Percentiles rank a stretch among this genome's conserved stretches.
phyloP scores from a whole-genome alignment of 2,888 invertebrate species.

The Dynastes maya region DNA sequence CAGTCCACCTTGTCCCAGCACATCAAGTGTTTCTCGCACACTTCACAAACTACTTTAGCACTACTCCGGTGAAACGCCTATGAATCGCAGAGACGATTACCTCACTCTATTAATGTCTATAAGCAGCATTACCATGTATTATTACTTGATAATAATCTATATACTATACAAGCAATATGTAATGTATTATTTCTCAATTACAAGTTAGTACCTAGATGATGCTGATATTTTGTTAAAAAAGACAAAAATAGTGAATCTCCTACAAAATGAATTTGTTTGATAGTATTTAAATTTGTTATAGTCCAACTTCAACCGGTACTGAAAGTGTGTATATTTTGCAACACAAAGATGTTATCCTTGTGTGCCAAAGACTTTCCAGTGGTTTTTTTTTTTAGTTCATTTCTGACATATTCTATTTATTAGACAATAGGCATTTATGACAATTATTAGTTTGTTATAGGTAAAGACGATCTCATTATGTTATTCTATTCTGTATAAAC shows the following conservation, averaged over 20 bases:
- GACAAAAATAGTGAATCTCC: neutral
- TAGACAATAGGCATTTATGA: neutral
- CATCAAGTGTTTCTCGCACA: too few species aligned
- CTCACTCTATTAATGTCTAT: too few species aligned
- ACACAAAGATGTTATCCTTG: slow-evolving; percentile 41
- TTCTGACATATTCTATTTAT: slow-evolving; percentile 3
- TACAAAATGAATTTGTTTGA: neutral
- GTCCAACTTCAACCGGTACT: neutral
- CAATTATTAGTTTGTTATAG: slow-evolving; percentile 19
- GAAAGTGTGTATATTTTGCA: slow-evolving; percentile 18
- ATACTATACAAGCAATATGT: too few species aligned
- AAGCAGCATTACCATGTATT: too few species aligned
- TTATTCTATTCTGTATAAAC: slow-evolving; percentile 34
- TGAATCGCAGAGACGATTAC: too few species aligned
- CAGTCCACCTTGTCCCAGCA: too few species aligned
- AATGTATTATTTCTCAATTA: neutral
- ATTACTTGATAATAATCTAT: too few species aligned
- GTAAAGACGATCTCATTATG: slow-evolving; percentile 40
- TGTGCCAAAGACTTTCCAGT: slow-evolving; percentile 40
- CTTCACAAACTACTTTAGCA: too few species aligned
- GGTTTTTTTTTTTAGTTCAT: neutral
- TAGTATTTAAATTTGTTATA: too few species aligned
- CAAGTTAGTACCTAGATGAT: neutral
- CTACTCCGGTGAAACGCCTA: too few species aligned
- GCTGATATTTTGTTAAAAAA: neutral